These are phyloP conservation scores for Pristionchus fissidentatus DNA, from an alignment of 2,888 invertebrate species.

Conservation along the genomic window DNA sequence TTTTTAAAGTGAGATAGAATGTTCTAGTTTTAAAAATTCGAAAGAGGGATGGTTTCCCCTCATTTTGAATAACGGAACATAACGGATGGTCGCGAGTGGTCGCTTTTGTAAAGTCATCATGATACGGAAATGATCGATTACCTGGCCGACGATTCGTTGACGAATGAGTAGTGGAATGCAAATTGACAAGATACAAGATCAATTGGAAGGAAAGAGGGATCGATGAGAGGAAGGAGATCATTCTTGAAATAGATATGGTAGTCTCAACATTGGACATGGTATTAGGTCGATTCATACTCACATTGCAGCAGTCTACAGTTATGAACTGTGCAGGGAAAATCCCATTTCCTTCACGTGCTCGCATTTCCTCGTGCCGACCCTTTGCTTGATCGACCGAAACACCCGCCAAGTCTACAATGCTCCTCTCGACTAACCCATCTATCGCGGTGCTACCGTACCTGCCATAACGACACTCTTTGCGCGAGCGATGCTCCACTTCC, in stretches of 20 bases:
- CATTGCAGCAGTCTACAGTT: conserved; percentile 87
- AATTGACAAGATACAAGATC: conserved; percentile 97
- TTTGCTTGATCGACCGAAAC: conserved; percentile 92
- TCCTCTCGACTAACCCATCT: neutral
- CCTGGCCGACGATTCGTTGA: conserved; percentile 81
- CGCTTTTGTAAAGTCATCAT: neutral
- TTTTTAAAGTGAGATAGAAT: too few species aligned
- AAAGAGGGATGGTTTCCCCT: neutral
- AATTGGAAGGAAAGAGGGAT: conserved; percentile 77
- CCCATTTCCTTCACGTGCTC: conserved; percentile 68
- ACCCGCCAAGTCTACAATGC: conserved; percentile 85
- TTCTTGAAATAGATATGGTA: neutral
- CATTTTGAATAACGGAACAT: too few species aligned
- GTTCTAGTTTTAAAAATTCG: too few species aligned
- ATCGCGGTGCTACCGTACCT: conserved; percentile 58
- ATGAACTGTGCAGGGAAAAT: conserved; percentile 90
- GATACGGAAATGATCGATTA: neutral
- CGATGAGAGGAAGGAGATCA: conserved; percentile 3
- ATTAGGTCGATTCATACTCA: neutral
- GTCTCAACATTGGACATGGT: neutral
- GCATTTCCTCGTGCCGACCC: conserved; percentile 86
- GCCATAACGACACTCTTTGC: conserved; percentile 69
- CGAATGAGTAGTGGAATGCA: conserved; percentile 94
- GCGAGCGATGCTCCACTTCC: conserved; percentile 84
- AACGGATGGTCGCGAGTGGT: too few species aligned